These are phyloP conservation scores for Vanessa atalanta DNA, from an alignment of 1,140 invertebrate species.

Conservation along the genomic window DNA sequence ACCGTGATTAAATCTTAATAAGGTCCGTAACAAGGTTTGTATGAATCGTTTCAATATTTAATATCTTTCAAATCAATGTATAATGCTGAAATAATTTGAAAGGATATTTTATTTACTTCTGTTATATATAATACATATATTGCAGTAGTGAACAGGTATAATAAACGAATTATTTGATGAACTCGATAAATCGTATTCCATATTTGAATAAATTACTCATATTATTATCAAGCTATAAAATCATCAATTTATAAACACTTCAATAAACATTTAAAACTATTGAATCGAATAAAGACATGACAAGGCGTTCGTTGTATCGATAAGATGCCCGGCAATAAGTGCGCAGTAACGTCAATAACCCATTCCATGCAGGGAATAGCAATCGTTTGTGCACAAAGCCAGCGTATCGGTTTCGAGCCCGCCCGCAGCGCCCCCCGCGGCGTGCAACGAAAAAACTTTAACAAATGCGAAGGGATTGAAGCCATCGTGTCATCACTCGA, in stretches of 20 bases:
- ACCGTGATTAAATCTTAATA: slow-evolving; percentile 33
- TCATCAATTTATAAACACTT: neutral
- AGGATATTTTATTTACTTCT: too few species aligned
- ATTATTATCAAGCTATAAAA: neutral
- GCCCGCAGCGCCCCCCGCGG: slow-evolving; percentile 55
- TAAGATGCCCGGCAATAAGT: slow-evolving; percentile 52
- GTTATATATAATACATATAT: too few species aligned
- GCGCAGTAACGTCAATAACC: slow-evolving; percentile 47
- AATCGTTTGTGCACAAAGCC: slow-evolving; percentile 57
- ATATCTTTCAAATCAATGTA: neutral
- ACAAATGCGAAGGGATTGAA: slow-evolving; percentile 14
- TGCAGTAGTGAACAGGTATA: too few species aligned
- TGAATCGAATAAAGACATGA: slow-evolving; percentile 20
- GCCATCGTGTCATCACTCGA: slow-evolving; percentile 18
- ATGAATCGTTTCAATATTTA: slow-evolving; percentile 8
- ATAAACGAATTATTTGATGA: too few species aligned
- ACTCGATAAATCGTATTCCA: too few species aligned
- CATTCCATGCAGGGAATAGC: slow-evolving; percentile 61
- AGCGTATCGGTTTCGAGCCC: slow-evolving; percentile 54
- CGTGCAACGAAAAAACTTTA: slow-evolving; percentile 46
- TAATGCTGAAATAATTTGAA: neutral
- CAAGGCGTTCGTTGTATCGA: slow-evolving; percentile 24
- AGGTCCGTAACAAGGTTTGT: slow-evolving; percentile 34
- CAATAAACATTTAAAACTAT: slow-evolving; percentile 6
- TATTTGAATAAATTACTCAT: neutral